Evolutionary conservation across 2,888 invertebrate genomes (phyloP), one percentile per base, ranked within the genome.

Genomic region (Pediacus dermestoides): DNA sequence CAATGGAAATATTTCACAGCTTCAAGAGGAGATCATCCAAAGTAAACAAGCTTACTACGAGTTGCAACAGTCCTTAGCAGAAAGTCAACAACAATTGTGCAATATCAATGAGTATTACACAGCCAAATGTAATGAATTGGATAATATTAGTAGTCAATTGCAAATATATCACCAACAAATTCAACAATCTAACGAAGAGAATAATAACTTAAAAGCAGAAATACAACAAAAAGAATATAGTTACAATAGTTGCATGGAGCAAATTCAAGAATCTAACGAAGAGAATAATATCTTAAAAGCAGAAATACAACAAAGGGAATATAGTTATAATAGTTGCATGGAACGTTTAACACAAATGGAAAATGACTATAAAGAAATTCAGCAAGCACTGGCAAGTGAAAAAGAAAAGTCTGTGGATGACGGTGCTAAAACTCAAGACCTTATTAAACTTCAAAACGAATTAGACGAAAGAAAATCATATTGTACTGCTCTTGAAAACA

Each of bases 1-100:
- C 21, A 57, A 63, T 37, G 56, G 58, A 36, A 55, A 53, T 21
- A 44, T 54, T 4, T 46, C 55, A 25, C 48, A 44, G 4, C 35
- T 66, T 21, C 58, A 59, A 37, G 45, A 48, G 16, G 53, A 55
- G 28, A 25, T 53, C 31, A 25, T 34, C 1, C 46, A 48, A 12
- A 4, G 35, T 15, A 58, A 52, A 25, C 37, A 48, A 10, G 53
- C 52, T 12, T 45, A 38, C 28, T 16, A 27, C 8, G 11, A 14
- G 2, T 31, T 56, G 6, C 50, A 45, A 35, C 36, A 37, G 35
- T 35, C 30, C 27, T 11, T 25, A 30, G 26, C 40, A 8, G 47
- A 57, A 34, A 35, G 39, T 3, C 53, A 57, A 39, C 42, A 42
- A 16, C 41, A 37, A 10, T 46, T 34, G n/a, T n/a, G 4, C 3